Evolutionary conservation across 2,797 vertebrate species (phyloP).

Genomic region (Leucoraja ocellata): DNA sequence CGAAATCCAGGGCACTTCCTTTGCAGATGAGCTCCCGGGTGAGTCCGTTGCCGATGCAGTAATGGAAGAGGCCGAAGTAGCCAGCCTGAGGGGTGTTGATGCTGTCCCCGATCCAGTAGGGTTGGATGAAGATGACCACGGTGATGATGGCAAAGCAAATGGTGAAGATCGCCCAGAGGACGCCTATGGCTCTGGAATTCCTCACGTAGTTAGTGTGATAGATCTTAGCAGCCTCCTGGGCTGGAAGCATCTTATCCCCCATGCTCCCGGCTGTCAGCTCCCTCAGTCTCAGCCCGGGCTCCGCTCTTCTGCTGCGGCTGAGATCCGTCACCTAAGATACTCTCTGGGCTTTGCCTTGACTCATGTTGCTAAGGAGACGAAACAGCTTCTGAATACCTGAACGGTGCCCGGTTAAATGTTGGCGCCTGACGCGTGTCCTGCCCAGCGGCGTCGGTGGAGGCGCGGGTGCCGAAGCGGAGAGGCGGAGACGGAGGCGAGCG

Average conservation of each 20-base stretch:
- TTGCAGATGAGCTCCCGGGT: slow-evolving; percentile 88
- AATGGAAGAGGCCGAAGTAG: slow-evolving; percentile 92
- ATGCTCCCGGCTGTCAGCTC: background rate
- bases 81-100: slow-evolving; percentile 87
- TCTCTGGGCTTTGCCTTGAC: slow-evolving; percentile 19
- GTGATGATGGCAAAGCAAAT: slow-evolving; percentile 85
- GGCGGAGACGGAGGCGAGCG: too few species aligned
- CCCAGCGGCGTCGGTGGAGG: background rate
- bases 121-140: slow-evolving; percentile 89
- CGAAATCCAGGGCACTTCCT: slow-evolving; percentile 79
- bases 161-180: slow-evolving; percentile 90
- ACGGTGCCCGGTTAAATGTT: background rate
- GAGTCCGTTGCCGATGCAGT: slow-evolving; percentile 90
- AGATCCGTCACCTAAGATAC: background rate
- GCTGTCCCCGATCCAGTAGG: slow-evolving; percentile 94
- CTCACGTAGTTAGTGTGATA: slow-evolving; percentile 96
- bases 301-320: background rate
- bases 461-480: too few species aligned
- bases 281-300: background rate
- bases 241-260: slow-evolving; percentile 68
- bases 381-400: background rate
- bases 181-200: slow-evolving; percentile 84
- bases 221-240: slow-evolving; percentile 87
- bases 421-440: background rate
- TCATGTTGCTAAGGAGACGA: slow-evolving; percentile 36